Evolutionary conservation across 2,888 invertebrate genomes (phyloP), one percentile per base, ranked within the genome.

Genomic region (Eurytoma californica): DNA sequence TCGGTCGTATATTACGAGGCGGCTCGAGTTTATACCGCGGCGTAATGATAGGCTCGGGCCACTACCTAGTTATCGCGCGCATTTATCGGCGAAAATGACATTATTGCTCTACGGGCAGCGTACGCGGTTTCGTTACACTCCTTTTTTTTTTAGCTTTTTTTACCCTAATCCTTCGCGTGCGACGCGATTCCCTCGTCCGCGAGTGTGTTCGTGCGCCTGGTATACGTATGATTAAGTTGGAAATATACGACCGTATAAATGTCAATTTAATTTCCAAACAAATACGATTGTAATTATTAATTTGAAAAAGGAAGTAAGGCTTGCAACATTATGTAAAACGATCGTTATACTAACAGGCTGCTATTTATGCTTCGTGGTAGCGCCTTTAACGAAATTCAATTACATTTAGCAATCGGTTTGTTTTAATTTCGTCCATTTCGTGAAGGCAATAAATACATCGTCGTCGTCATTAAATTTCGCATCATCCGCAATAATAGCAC

Each of bases 71-170:
- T 80, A 77, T 77, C 72, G 30, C 72, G 72, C 67, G 47, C 77
- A 73, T 79, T 79, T 79, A 79, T 75, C 77, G 63, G 53, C 61
- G 61, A 58, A 61, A 79, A 75, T 77, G 70, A 70, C 74, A 72
- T 74, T 72, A 68, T 65, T 57, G 65, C 28, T 53, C 13, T 49
- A 49, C 20, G 66, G 47, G 14, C 53, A 9, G n/a, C 47, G 14
- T 4, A 24, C 53, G 7, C 67, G 18, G 3, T 20, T 61, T 51
- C 53, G 24, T 39, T 51, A n/a, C 13, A 16, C 70, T 12, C n/a
- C 5, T 63, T 18, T 9, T 16, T 63, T 39, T 51, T 72, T 47
- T 13, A 3, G 24, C 14, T 39, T 53, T 68, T 24, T 28, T 20
- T 9, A 20, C 51, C 5, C 53, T 51, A 12, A n/a, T 63, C 30